Percentiles rank a stretch among this genome's conserved stretches.
phyloP scores from a whole-genome alignment of 2,888 invertebrate species.

The Laothoe populi region DNA sequence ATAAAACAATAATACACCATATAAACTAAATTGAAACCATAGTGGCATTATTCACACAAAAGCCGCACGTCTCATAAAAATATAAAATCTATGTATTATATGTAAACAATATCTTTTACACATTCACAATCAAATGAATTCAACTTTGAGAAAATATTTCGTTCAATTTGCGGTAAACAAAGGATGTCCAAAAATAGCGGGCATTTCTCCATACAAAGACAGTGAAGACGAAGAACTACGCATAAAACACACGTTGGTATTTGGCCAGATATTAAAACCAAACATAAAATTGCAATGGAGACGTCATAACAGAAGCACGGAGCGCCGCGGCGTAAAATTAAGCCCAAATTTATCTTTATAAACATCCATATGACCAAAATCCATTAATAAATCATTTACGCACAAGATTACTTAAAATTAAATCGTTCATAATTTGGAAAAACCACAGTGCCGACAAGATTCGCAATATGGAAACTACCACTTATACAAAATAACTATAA shows the following conservation, averaged over 20 bases:
- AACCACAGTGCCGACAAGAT: conserved; percentile 37
- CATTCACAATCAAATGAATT: background rate
- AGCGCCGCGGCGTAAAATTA: conserved; percentile 25
- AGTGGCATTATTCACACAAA: conserved; percentile 11
- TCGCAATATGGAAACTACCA: conserved; percentile 38
- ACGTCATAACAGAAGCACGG: conserved; percentile 52
- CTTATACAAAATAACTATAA: background rate
- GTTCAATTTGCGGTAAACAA: conserved; percentile 42
- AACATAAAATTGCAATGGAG: conserved; percentile 49
- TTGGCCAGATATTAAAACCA: conserved; percentile 47
- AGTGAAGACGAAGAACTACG: conserved; percentile 55
- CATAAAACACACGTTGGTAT: conserved; percentile 52
- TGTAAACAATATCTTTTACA: conserved; percentile 3
- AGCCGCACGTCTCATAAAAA: background rate
- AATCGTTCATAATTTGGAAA: conserved; percentile 34
- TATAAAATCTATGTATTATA: background rate
- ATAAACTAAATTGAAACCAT: no score
- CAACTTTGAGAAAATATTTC: background rate
- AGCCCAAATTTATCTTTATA: background rate
- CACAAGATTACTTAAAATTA: background rate
- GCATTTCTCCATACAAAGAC: conserved; percentile 47
- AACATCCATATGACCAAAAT: conserved; percentile 5
- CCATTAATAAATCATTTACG: background rate
- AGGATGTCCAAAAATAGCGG: conserved; percentile 58
- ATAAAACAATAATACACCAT: no score